phyloP scores from a whole-genome alignment of 2,797 vertebrate genomes.

The Rhyacichthys aspro region DNA sequence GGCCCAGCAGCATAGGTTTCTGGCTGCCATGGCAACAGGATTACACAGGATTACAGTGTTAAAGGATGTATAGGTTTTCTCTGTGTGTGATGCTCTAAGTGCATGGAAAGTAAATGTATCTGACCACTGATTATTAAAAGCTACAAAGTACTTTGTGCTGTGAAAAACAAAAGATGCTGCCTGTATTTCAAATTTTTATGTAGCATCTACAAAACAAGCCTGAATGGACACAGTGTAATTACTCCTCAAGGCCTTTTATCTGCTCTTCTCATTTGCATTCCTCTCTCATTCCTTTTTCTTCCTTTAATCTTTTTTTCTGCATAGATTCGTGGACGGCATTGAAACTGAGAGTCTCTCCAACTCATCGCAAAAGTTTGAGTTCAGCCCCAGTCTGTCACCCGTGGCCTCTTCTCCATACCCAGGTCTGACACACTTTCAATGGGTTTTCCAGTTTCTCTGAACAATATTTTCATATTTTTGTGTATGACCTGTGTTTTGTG shows the following conservation, averaged over 20 bases:
- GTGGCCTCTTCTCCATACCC: conserved; percentile 57
- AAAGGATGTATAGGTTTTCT: conserved; percentile 20
- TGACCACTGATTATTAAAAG: conserved; percentile 13
- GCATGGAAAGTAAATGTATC: conserved; percentile 2
- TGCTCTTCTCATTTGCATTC: conserved; percentile 8
- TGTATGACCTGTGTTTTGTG: conserved; percentile 17
- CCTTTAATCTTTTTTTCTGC: conserved; percentile 15
- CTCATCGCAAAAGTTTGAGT: conserved; percentile 82
- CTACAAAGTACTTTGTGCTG: neutral
- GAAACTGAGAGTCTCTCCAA: conserved; percentile 78
- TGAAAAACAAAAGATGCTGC: conserved; percentile 19
- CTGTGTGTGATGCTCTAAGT: conserved; percentile 8
- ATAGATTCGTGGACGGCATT: conserved; percentile 85
- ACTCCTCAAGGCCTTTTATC: neutral
- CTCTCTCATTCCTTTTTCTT: neutral
- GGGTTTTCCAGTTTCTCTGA: neutral
- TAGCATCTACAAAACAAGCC: neutral
- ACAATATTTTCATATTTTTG: neutral
- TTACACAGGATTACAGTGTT: conserved; percentile 31
- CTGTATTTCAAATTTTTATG: neutral
- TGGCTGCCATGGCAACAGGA: conserved; percentile 75
- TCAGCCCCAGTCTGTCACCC: conserved; percentile 71
- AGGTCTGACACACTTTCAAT: conserved; percentile 46
- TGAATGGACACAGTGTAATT: conserved; percentile 13
- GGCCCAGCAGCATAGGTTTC: conserved; percentile 50